Evolutionary conservation across 2,113 vertebrate genomes (phyloP), one percentile per base, ranked within the genome.

Genomic region (Takifugu bimaculatus): DNA sequence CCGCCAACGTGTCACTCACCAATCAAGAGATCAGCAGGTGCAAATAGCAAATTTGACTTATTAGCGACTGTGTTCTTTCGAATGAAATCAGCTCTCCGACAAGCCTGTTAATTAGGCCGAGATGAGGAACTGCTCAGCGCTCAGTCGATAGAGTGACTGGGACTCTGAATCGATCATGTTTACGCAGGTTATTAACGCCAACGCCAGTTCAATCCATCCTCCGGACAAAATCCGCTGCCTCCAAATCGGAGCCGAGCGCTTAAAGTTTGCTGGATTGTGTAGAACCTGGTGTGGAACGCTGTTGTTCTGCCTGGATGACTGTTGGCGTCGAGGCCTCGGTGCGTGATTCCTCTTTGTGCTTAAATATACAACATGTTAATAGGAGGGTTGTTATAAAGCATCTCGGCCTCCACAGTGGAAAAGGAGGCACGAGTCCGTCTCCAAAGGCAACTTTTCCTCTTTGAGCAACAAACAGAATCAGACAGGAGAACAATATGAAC

Each of bases 131-230:
- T 26, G 68, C 52, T 48, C 28, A 48, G 80, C 56, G 5, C 62
- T 12, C 13, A 82, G 78, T 70, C 68, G 84, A 80, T 73, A 20
- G 20, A 20, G 20, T 20, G 20, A 20, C 20, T 20, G 20, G 20
- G 69, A 65, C 65, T 81, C 78, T 81, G 72, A 79, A 86, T 82
- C 60, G 58, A 73, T 63, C 13, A 3, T 65, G 65, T 81, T 75
- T 69, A 79, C 44, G 6, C 50, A 65, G 66, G 67, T 75, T 79
- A 80, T 77, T 77, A 75, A 39, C 7, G 35, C 35, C 35, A 39
- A 39, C 35, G 7, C 35, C 9, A 4, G 35, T 10, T 39, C 35
- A 39, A 3, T 39, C 35, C 35, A 10, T 39, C 35, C 35, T 10
- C 7, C 7, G 11, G 6, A 39, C 35, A 6, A 39, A 39, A 39